Conservation (phyloP, 2,888 invertebrate species). For the Luperina nickerlii region DNA sequence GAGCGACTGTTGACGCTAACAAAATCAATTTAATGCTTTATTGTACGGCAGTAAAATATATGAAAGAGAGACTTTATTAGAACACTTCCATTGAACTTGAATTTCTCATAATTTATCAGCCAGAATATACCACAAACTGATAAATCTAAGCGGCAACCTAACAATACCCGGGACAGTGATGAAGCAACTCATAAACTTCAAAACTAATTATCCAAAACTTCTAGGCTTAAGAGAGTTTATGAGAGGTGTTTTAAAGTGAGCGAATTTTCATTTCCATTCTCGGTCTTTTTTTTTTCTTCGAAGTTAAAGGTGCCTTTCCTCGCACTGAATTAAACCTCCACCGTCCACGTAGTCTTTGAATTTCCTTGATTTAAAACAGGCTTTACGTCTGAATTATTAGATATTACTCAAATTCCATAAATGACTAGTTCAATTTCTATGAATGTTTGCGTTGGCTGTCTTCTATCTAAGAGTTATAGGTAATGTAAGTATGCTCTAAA, state of each 20-base stretch:
- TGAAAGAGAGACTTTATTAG: neutral
- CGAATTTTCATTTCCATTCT: neutral
- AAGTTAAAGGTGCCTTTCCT: neutral
- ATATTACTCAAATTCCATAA: conserved; percentile 17
- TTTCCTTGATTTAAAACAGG: conserved; percentile 15
- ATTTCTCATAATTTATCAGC: neutral
- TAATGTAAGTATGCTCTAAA: conserved; percentile 73
- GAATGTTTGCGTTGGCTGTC: conserved; percentile 36
- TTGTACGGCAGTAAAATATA: conserved; percentile 8
- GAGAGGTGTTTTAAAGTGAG: neutral
- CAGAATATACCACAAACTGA: neutral
- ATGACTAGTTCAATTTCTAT: conserved; percentile 38
- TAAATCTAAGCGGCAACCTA: neutral
- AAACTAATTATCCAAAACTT: neutral
- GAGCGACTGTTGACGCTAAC: conserved; percentile 2
- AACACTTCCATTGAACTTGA: neutral
- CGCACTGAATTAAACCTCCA: conserved; percentile 11
- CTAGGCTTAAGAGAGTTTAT: neutral
- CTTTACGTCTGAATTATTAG: conserved; percentile 24
- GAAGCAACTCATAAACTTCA: neutral
- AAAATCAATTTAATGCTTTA: conserved; percentile 20
- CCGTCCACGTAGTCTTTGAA: neutral
- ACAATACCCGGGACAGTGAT: neutral
- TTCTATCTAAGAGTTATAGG: conserved; percentile 49
- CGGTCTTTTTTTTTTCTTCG: neutral